A percentile compares a stretch with the other conserved stretches of the same genome.
phyloP scores from a whole-genome alignment of 2,888 invertebrate species.

The Chirona hameri region DNA sequence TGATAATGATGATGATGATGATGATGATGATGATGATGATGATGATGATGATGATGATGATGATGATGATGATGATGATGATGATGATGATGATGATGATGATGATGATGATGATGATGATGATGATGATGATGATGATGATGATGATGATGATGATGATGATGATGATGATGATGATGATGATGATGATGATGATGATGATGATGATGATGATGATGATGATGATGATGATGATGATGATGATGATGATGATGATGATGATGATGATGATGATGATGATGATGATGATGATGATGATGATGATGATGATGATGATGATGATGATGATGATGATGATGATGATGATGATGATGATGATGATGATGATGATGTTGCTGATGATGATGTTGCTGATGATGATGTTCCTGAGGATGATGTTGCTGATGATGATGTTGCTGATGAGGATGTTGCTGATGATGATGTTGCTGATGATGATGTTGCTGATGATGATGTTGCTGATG shows the following conservation, averaged over 20 bases:
- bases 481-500: too few relatives aligned
- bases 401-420: too few relatives aligned
- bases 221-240: conserved; percentile 24
- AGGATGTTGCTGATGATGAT: too few relatives aligned
- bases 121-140: conserved; percentile 22
- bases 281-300: conserved; percentile 23
- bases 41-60: conserved; percentile 22
- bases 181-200: conserved; percentile 22
- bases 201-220: conserved; percentile 22
- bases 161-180: conserved; percentile 22
- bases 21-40: conserved; percentile 22
- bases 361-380: too few relatives aligned
- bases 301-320: conserved; percentile 29
- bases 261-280: conserved; percentile 30
- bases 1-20: conserved; percentile 22
- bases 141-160: conserved; percentile 22
- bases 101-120: conserved; percentile 22
- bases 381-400: too few relatives aligned
- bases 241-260: conserved; percentile 28
- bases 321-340: conserved; percentile 27
- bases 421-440: too few relatives aligned
- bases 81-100: conserved; percentile 22
- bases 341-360: conserved; percentile 22
- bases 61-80: conserved; percentile 22
- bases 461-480: too few relatives aligned